Evolutionary conservation across 2,113 vertebrate species (phyloP), one percentile per base, ranked within the genome.

Genomic region (Chascanopsetta lugubris): DNA sequence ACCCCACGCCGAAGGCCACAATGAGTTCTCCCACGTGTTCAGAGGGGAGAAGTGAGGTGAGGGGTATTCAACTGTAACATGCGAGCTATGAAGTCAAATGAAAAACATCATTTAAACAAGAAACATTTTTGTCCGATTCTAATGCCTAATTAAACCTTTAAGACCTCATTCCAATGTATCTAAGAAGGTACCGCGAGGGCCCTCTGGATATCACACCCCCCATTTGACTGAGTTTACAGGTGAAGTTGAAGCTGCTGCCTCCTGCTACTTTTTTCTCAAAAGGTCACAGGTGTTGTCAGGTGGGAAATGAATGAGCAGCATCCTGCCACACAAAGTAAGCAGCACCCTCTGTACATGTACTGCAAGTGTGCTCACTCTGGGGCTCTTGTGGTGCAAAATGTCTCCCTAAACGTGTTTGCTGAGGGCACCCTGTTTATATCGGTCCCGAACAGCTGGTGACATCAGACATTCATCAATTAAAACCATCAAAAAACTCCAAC

Each of bases 291-390:
- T 45, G 46, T n/a, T 63, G 10, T 10, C 45, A 21, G 6, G 34
- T 38, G 34, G 34, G 34, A 38, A 38, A 13, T 38, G 4, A 15
- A 38, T 15, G n/a, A n/a, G n/a, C n/a, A n/a, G 26, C 58, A 20
- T 55, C 47, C 51, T 62, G 8, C 30, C 12, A 61, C 22, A 68
- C 21, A 51, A 27, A 64, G 43, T 8, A 34, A 32, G 24, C 46
- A 69, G 34, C 34, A 63, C 27, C 48, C 22, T 27, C n/a, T 45
- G 21, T 18, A 32, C 30, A 56, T 2, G 25, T n/a, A n/a, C n/a
- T n/a, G n/a, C n/a, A n/a, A n/a, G 22, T 11, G 10, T 32, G 11
- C 9, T 53, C 10, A 5, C n/a, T n/a, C 17, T 1, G 61, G 18
- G 76, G 48, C 22, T 64, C 20, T 5, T 24, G 45, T 26, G 13